Evolutionary conservation across 2,113 vertebrate genomes (phyloP).

Genomic region (Vimba vimba): DNA sequence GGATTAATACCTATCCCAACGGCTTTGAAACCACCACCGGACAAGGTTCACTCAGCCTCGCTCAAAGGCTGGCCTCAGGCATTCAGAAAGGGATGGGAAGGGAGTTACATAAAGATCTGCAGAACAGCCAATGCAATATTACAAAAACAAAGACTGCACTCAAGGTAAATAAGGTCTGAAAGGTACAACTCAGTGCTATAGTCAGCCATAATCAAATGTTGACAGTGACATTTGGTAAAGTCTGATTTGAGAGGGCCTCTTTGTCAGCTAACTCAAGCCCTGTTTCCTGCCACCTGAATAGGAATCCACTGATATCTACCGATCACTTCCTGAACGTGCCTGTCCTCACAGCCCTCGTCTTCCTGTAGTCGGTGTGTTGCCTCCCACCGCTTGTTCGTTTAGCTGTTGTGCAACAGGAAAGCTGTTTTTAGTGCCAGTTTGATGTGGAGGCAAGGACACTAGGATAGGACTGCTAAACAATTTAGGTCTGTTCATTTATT

Average conservation of each 20-base stretch:
- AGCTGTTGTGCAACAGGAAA: conserved; percentile 23
- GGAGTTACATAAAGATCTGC: conserved; percentile 16
- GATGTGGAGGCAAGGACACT: conserved; percentile 7
- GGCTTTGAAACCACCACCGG: not conserved
- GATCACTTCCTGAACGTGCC: conserved; percentile 2
- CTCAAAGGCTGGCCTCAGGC: conserved; percentile 22
- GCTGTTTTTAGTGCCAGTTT: not conserved
- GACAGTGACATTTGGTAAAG: not conserved
- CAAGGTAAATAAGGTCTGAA: not conserved
- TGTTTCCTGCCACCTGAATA: conserved; percentile 19
- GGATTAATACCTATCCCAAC: conserved; percentile 5
- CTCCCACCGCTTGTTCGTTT: conserved; percentile 6
- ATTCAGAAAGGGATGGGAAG: not conserved
- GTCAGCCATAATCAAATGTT: not conserved
- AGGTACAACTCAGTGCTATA: not conserved
- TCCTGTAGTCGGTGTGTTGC: not conserved
- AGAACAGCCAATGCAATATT: not conserved
- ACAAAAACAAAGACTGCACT: not conserved
- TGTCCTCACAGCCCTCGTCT: not conserved
- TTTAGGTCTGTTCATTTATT: not conserved
- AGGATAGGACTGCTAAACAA: not conserved
- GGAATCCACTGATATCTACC: conserved; percentile 23
- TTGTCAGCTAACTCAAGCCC: not conserved
- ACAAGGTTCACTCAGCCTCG: conserved; percentile 2
- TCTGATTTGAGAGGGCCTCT: conserved; percentile 23